Percentiles rank a stretch among this genome's conserved stretches.
Evolutionary conservation across 2,113 vertebrate species (phyloP).

Genomic region (Caloenas nicobarica): DNA sequence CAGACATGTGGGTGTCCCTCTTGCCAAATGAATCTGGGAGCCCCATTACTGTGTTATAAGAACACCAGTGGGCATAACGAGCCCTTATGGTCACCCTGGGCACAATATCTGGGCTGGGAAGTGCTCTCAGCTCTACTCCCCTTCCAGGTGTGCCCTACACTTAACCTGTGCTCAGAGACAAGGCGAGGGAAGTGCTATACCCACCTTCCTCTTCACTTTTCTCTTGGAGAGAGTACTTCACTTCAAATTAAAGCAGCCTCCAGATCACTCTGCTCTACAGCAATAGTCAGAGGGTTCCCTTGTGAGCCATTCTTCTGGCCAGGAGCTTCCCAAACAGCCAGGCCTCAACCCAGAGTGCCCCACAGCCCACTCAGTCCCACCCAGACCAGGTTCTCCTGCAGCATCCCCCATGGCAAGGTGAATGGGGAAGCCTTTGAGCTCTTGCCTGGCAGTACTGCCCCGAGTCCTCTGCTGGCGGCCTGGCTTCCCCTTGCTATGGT

Average conservation of each 20-base stretch:
- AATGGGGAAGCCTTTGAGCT: background rate
- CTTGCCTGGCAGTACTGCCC: background rate
- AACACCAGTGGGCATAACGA: background rate
- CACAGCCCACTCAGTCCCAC: background rate
- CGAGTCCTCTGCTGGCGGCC: background rate
- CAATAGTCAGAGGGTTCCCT: background rate
- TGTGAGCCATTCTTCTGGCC: background rate
- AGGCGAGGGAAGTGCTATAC: background rate
- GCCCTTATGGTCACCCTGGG: background rate
- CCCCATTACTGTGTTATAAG: background rate
- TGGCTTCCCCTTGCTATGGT: background rate
- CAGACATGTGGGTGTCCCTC: background rate
- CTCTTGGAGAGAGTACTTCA: background rate
- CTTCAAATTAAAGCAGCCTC: background rate
- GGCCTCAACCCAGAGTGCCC: background rate
- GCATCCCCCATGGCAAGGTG: background rate
- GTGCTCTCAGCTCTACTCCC: background rate
- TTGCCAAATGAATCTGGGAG: background rate
- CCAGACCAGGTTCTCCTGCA: background rate
- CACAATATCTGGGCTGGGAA: background rate
- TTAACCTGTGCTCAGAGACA: background rate
- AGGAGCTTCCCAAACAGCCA: background rate
- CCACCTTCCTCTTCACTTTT: background rate
- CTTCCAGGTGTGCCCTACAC: rapidly evolving
- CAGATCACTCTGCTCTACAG: background rate